Percentiles rank a stretch among this genome's conserved stretches.
Conservation (phyloP, 2,888 invertebrate species). For the Ceratothoa steindachneri region DNA sequence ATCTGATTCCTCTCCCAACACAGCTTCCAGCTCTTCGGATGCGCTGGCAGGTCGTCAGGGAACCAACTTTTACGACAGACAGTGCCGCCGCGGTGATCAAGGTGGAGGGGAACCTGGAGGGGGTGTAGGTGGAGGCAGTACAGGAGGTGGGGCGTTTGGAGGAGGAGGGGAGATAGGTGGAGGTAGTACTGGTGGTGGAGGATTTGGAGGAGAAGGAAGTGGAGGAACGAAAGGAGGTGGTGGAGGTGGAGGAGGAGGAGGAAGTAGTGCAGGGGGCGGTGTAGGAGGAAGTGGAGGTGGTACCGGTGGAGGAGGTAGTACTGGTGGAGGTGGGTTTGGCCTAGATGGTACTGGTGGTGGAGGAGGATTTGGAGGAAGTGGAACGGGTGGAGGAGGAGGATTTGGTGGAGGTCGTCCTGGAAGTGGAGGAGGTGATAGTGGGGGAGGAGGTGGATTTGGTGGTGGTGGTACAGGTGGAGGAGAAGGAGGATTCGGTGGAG, state of each 20-base stretch:
- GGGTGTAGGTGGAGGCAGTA: neutral
- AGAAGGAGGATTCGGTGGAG: neutral
- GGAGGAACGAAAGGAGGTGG: neutral
- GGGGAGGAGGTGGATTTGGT: conserved; percentile 4
- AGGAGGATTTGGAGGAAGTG: neutral
- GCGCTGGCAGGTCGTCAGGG: conserved; percentile 26
- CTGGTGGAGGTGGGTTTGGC: conserved; percentile 10
- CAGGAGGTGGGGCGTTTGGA: neutral
- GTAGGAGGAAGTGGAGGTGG: neutral
- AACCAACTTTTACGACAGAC: conserved; percentile 52
- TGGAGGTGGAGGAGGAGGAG: conserved; percentile 17
- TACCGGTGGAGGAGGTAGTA: neutral
- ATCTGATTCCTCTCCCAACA: too few relatives aligned
- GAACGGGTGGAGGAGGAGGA: conserved; percentile 13
- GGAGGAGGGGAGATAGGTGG: neutral
- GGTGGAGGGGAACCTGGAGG: conserved; percentile 9
- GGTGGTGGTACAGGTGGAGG: conserved; percentile 6
- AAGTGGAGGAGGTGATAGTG: neutral
- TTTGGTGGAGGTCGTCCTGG: neutral
- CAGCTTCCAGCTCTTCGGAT: too few relatives aligned
- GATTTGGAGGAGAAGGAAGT: neutral
- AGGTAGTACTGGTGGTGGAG: neutral
- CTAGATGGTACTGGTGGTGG: neutral
- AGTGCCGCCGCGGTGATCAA: conserved; percentile 49
- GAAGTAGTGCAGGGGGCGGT: neutral